Evolutionary conservation across 2,113 vertebrate species (phyloP).

Genomic region (Urocynchramus pylzowi): DNA sequence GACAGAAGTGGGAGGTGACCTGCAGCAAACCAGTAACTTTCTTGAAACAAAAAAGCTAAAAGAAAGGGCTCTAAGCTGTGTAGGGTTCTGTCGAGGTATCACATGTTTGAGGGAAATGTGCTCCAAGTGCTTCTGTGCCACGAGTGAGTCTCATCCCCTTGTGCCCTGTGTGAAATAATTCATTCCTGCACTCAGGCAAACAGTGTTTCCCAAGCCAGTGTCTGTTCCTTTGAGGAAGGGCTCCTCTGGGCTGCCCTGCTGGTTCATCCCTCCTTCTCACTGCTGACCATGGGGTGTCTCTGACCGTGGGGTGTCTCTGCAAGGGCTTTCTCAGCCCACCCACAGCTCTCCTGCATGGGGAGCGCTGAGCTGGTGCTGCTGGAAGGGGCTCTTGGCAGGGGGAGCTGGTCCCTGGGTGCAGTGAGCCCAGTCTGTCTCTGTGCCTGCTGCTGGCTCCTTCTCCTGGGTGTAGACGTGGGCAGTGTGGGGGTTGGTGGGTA

Average conservation of each 20-base stretch:
- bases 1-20: neutral
- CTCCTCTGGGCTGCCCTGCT: neutral
- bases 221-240: neutral
- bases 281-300: rapidly evolving
- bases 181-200: neutral
- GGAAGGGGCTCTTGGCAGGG: neutral
- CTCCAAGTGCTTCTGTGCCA: neutral
- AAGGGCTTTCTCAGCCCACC: neutral
- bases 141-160: rapidly evolving
- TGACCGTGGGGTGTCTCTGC: neutral
- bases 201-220: neutral
- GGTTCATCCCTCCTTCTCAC: neutral
- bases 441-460: neutral
- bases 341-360: neutral
- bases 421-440: rapidly evolving
- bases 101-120: neutral
- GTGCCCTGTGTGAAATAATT: neutral
- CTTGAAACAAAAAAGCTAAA: neutral
- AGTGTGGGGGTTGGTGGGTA: neutral
- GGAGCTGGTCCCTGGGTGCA: rapidly evolving
- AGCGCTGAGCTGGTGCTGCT: neutral
- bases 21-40: neutral
- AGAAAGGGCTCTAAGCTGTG: neutral
- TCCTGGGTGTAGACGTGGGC: neutral
- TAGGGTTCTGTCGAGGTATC: neutral